Conservation (phyloP, 1,140 invertebrate genomes). For the Meloidogyne chitwoodi region DNA sequence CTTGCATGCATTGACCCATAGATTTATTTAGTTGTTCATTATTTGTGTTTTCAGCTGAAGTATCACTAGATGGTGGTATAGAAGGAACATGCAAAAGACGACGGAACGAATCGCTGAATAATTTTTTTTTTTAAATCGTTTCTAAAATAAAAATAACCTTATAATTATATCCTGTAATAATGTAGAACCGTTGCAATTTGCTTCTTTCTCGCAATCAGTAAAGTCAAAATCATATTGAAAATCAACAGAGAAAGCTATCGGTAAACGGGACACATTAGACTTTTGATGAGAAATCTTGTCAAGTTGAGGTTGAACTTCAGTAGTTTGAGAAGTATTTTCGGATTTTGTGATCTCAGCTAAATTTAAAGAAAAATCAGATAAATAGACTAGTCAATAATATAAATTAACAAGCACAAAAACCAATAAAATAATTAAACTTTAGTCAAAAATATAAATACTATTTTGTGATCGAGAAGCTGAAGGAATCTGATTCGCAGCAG, state of each 20-base stretch:
- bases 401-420: no score
- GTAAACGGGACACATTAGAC: neutral
- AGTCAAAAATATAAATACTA: neutral
- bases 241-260: neutral
- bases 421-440: no score
- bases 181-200: neutral
- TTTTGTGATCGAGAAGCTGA: neutral
- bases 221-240: neutral
- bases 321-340: neutral
- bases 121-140: neutral
- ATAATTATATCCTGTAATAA: neutral
- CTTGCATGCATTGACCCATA: neutral
- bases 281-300: neutral
- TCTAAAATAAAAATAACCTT: neutral
- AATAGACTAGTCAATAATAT: no score
- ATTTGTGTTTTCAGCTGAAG: neutral
- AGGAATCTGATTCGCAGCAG: neutral
- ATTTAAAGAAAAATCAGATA: no score
- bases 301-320: neutral
- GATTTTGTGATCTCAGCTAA: neutral
- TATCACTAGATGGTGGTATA: neutral
- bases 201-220: neutral
- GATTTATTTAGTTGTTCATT: neutral
- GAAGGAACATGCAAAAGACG: neutral
- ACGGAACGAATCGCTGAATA: neutral